A percentile compares a stretch with the other conserved stretches of the same genome.
phyloP scores from a whole-genome alignment of 2,888 invertebrate genomes.

The Mylabris sibirica region DNA sequence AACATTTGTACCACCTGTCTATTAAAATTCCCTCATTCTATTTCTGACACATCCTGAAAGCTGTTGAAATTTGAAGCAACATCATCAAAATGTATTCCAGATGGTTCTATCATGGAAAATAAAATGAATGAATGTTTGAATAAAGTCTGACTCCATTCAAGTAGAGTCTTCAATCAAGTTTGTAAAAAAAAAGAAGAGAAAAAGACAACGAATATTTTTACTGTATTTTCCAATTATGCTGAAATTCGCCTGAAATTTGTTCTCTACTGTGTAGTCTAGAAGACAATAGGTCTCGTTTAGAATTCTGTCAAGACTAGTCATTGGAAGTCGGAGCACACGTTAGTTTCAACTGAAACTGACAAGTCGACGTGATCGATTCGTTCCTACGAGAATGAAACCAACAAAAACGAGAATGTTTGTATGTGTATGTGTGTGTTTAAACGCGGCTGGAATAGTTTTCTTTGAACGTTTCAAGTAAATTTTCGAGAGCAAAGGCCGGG shows the following conservation, averaged over 20 bases:
- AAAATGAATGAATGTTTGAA: background rate
- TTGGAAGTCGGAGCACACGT: slow-evolving; percentile 22
- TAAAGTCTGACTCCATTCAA: background rate
- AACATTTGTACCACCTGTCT: background rate
- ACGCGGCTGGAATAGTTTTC: slow-evolving; percentile 33
- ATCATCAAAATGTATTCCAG: background rate
- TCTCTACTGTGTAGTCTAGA: background rate
- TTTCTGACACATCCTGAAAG: background rate
- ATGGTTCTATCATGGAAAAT: background rate
- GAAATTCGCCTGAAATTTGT: slow-evolving; percentile 12
- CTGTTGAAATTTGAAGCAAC: slow-evolving; percentile 5
- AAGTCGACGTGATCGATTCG: slow-evolving; percentile 38
- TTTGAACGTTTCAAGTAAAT: background rate
- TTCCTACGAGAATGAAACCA: slow-evolving; percentile 18
- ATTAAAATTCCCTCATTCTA: background rate
- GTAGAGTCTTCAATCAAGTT: background rate
- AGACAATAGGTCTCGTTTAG: slow-evolving; percentile 22
- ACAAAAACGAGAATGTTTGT: background rate
- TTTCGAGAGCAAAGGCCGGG: slow-evolving; percentile 37
- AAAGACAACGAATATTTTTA: background rate
- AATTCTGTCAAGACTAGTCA: slow-evolving; percentile 26
- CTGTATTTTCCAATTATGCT: background rate
- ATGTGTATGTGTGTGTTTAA: background rate
- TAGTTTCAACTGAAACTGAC: slow-evolving; percentile 10
- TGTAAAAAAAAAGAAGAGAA: background rate